Conservation (phyloP, 1,140 invertebrate species). For the Pteromalus puparum region DNA sequence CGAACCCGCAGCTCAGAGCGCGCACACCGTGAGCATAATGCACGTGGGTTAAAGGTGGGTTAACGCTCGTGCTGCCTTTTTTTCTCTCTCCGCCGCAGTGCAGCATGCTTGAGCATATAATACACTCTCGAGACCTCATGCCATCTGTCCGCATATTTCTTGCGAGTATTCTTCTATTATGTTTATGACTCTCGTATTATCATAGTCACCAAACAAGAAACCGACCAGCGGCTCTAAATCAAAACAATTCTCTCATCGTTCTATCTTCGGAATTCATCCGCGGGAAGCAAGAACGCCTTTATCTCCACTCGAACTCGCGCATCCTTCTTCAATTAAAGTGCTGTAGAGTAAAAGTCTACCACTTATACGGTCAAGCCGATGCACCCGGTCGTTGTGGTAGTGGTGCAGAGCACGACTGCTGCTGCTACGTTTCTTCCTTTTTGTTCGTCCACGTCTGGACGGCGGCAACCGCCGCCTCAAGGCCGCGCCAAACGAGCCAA, state of each 20-base stretch:
- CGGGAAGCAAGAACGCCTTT: background rate
- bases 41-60: conserved; percentile 16
- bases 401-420: background rate
- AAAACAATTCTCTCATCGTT: too few species aligned
- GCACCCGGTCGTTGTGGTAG: background rate
- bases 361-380: background rate
- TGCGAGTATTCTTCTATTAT: background rate
- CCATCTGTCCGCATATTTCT: background rate
- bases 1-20: background rate
- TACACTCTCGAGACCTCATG: background rate
- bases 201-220: background rate
- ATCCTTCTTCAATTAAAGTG: conserved; percentile 14
- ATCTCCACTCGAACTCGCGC: background rate
- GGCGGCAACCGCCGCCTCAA: conserved; percentile 24
- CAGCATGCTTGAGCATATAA: background rate
- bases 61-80: background rate
- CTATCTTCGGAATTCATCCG: too few species aligned
- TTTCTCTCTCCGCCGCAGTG: background rate
- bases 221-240: background rate
- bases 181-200: background rate
- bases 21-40: background rate
- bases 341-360: background rate
- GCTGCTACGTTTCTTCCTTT: conserved; percentile 6
- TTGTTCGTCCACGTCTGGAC: conserved; percentile 8
- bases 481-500: conserved; percentile 32